These are phyloP conservation scores for Tarsius wallacei DNA, from an alignment of 2,797 vertebrate species.

Conservation along the genomic window DNA sequence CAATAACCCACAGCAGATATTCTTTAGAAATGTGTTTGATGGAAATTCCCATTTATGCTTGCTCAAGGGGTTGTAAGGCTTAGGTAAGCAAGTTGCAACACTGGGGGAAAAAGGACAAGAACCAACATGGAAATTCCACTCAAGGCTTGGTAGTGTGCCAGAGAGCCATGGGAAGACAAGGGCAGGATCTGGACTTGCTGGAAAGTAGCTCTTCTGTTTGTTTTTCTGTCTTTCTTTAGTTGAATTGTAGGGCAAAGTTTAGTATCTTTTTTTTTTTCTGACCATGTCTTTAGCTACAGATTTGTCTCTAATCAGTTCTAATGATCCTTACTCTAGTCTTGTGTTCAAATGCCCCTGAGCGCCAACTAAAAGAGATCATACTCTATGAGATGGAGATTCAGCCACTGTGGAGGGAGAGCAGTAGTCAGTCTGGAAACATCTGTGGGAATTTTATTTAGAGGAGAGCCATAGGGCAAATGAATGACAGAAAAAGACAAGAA, in stretches of 20 bases:
- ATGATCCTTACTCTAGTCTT: not conserved
- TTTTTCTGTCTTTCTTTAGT: slow-evolving; percentile 25
- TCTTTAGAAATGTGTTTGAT: slow-evolving; percentile 25
- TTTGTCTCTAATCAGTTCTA: not conserved
- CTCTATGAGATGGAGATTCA: not conserved
- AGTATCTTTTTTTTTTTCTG: slow-evolving; percentile 17
- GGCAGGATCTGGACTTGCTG: not conserved
- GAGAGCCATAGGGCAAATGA: not conserved
- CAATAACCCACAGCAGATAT: not conserved
- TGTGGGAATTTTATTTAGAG: slow-evolving; percentile 44
- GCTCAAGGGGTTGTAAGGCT: not conserved
- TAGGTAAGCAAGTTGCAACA: slow-evolving; percentile 66
- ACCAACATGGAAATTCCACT: slow-evolving; percentile 64
- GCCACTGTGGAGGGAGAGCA: not conserved
- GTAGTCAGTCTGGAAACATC: slow-evolving; percentile 6
- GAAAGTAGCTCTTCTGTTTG: not conserved
- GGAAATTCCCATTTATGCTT: slow-evolving; percentile 60
- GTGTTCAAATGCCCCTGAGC: not conserved
- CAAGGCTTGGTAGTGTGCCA: slow-evolving; percentile 27
- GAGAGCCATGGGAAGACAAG: slow-evolving; percentile 26
- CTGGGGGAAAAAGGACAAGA: not conserved
- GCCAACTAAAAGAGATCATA: not conserved
- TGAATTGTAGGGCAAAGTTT: not conserved
- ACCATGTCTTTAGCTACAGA: not conserved
- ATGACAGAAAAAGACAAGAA: not conserved